phyloP scores from a whole-genome alignment of 1,140 invertebrate genomes.

The Nasonia longicornis region DNA sequence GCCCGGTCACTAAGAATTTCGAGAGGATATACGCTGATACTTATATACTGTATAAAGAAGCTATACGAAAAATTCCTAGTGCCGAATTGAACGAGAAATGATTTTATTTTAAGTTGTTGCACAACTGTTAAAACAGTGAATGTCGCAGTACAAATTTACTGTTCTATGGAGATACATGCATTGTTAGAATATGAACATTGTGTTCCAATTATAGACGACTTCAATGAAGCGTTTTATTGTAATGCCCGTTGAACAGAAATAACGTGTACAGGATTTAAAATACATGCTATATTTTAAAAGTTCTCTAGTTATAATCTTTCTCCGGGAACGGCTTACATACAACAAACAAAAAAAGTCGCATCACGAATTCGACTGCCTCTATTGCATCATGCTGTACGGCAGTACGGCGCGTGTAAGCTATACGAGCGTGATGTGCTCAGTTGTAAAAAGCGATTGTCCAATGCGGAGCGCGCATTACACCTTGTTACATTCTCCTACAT shows the following conservation, averaged over 20 bases:
- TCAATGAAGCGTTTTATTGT: conserved; percentile 35
- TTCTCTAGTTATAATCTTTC: conserved; percentile 17
- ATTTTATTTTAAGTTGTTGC: conserved; percentile 32
- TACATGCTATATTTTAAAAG: conserved; percentile 33
- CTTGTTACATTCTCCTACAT: conserved; percentile 16
- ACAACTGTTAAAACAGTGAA: conserved; percentile 37
- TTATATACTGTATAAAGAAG: conserved; percentile 5
- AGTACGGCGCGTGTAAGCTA: neutral
- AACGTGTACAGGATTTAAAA: conserved; percentile 23
- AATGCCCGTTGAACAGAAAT: conserved; percentile 18
- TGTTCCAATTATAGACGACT: conserved; percentile 29
- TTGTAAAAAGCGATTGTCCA: conserved; percentile 27
- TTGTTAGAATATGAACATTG: conserved; percentile 14
- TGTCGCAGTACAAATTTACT: conserved; percentile 18
- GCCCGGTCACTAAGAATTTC: neutral
- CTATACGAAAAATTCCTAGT: conserved; percentile 10
- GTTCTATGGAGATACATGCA: neutral
- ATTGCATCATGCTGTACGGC: conserved; percentile 26
- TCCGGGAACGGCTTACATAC: neutral
- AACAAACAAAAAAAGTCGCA: neutral
- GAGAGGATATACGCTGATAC: neutral
- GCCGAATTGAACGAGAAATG: neutral
- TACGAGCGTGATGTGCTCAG: neutral
- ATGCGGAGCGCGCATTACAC: conserved; percentile 4
- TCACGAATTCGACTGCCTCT: conserved; percentile 10